phyloP scores from a whole-genome alignment of 2,797 vertebrate species.

The Sebastes taczanowskii region DNA sequence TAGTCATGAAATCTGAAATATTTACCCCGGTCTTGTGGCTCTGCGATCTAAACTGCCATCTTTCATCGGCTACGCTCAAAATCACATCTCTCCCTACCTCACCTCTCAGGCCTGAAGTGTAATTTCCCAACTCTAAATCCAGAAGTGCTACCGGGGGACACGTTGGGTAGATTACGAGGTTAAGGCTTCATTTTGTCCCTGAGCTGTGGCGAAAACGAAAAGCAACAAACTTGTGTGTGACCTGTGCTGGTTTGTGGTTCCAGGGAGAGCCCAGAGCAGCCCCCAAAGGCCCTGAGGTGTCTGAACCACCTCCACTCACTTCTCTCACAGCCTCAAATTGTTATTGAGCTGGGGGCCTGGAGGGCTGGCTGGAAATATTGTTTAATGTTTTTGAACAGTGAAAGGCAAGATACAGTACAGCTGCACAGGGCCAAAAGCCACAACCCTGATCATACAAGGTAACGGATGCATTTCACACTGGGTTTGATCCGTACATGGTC shows the following conservation, averaged over 20 bases:
- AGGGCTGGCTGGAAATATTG: constrained; percentile 81
- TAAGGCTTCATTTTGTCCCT: constrained; percentile 89
- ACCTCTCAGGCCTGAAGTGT: constrained; percentile 70
- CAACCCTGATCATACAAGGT: constrained; percentile 57
- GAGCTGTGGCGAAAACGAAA: constrained; percentile 79
- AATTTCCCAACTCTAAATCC: constrained; percentile 83
- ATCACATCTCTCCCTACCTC: constrained; percentile 59
- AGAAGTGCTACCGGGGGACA: constrained; percentile 81
- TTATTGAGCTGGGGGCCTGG: constrained; percentile 83
- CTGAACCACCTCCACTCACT: constrained; percentile 76
- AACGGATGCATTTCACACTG: constrained; percentile 31
- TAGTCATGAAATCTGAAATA: constrained; percentile 39
- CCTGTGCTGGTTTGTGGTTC: constrained; percentile 82
- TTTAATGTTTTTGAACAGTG: constrained; percentile 78
- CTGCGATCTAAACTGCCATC: constrained; percentile 47
- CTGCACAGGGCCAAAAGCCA: constrained; percentile 67
- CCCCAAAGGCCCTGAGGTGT: constrained; percentile 79
- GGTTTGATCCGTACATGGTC: constrained; percentile 25
- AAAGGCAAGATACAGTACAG: constrained; percentile 67
- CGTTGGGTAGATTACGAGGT: constrained; percentile 87
- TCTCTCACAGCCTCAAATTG: constrained; percentile 80
- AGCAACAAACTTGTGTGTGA: constrained; percentile 84
- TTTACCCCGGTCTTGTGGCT: constrained; percentile 17
- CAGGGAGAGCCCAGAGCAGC: constrained; percentile 74
- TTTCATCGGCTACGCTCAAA: constrained; percentile 58